Percentiles rank a stretch among this genome's conserved stretches.
These are phyloP conservation scores for Onychostruthus taczanowskii DNA, from an alignment of 2,113 vertebrate genomes.

Conservation along the genomic window DNA sequence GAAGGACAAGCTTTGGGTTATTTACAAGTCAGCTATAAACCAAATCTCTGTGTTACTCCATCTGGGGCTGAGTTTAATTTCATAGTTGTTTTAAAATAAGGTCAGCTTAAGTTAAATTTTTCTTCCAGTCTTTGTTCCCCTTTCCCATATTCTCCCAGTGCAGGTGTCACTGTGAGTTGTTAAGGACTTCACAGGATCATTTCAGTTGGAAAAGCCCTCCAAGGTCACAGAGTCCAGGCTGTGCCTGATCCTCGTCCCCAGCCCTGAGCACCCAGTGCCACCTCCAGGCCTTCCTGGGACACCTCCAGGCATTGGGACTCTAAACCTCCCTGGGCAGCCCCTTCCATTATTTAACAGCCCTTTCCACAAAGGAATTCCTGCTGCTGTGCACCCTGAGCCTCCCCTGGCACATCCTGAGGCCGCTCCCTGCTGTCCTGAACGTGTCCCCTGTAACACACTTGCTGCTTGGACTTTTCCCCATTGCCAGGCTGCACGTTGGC, in stretches of 20 bases:
- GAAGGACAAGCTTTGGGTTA: neutral
- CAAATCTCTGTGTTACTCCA: rapidly evolving
- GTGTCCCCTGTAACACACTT: rapidly evolving
- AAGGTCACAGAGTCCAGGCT: rapidly evolving
- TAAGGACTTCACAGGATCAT: neutral
- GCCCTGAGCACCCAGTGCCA: neutral
- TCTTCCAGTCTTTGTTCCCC: neutral
- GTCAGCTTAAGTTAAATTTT: neutral
- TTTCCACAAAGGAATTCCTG: rapidly evolving
- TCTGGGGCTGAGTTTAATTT: neutral
- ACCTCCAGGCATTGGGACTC: neutral
- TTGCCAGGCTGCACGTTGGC: too few relatives aligned
- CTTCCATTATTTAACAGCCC: rapidly evolving
- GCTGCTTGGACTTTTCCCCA: rapidly evolving
- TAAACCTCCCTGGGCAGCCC: neutral
- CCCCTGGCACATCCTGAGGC: neutral
- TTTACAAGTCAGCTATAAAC: neutral
- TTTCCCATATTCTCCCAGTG: neutral
- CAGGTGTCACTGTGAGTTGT: neutral
- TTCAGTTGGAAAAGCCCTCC: neutral
- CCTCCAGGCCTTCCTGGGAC: rapidly evolving
- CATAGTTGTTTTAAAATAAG: neutral
- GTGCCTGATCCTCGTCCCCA: neutral
- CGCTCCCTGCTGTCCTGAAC: rapidly evolving
- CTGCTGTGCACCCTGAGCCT: neutral